These are phyloP conservation scores for Phenacoccus solenopsis DNA, from an alignment of 1,140 invertebrate genomes.

Conservation along the genomic window DNA sequence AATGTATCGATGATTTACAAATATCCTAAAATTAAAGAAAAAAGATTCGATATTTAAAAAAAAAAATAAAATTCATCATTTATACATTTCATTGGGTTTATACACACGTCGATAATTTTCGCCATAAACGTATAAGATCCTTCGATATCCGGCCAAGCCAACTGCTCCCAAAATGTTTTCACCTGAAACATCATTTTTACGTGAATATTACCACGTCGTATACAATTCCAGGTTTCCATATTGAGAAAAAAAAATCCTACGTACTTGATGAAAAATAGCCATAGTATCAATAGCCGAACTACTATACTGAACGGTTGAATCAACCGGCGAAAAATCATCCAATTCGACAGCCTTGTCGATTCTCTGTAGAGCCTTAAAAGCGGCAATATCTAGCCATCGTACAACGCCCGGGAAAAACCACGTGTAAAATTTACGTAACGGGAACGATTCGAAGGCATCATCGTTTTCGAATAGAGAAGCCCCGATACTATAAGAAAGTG, in stretches of 20 bases:
- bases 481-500: not conserved
- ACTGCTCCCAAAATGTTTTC: constrained; percentile 84
- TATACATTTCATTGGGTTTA: not conserved
- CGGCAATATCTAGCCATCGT: constrained; percentile 82
- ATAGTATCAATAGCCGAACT: constrained; percentile 92
- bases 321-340: constrained; percentile 62
- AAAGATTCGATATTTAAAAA: no score
- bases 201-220: no score
- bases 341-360: constrained; percentile 82
- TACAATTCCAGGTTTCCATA: constrained; percentile 67
- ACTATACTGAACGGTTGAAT: constrained; percentile 74
- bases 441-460: constrained; percentile 33
- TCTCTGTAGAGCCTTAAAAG: constrained; percentile 66
- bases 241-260: constrained; percentile 44
- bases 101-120: constrained; percentile 76
- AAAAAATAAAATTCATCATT: no score
- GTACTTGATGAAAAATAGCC: constrained; percentile 75
- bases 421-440: constrained; percentile 57
- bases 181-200: constrained; percentile 46
- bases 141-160: constrained; percentile 80
- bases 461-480: not conserved
- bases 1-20: constrained; percentile 69
- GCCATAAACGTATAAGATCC: constrained; percentile 76
- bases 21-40: constrained; percentile 55
- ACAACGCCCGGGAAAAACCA: constrained; percentile 81